phyloP scores from a whole-genome alignment of 2,888 invertebrate genomes.

The Cantharis rufa region DNA sequence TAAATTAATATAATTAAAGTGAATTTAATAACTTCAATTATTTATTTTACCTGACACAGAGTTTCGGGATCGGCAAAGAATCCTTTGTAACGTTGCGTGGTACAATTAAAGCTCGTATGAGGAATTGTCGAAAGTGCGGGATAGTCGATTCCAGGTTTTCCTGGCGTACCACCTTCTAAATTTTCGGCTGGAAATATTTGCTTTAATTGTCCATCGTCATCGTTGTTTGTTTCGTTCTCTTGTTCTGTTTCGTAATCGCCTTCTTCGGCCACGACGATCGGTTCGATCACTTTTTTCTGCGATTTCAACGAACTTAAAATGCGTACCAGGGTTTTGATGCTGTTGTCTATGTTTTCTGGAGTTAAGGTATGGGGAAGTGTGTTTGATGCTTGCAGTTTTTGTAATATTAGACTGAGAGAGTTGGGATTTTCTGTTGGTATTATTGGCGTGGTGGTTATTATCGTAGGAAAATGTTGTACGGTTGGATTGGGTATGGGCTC shows the following conservation, averaged over 20 bases:
- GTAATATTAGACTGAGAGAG: slow-evolving; percentile 64
- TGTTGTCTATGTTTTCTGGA: slow-evolving; percentile 77
- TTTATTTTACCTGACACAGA: slow-evolving; percentile 72
- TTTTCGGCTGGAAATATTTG: slow-evolving; percentile 57
- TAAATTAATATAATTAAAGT: background rate
- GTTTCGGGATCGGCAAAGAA: slow-evolving; percentile 90
- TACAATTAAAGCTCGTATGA: slow-evolving; percentile 77
- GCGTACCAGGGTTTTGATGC: slow-evolving; percentile 75
- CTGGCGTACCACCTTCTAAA: slow-evolving; percentile 65
- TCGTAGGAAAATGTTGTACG: background rate
- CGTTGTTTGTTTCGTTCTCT: slow-evolving; percentile 46
- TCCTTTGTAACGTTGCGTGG: slow-evolving; percentile 84
- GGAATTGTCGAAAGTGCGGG: slow-evolving; percentile 78
- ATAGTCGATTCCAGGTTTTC: slow-evolving; percentile 78
- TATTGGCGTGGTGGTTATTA: background rate
- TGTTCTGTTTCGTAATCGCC: slow-evolving; percentile 35
- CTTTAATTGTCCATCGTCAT: slow-evolving; percentile 41
- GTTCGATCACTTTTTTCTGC: slow-evolving; percentile 49
- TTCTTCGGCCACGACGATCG: slow-evolving; percentile 53
- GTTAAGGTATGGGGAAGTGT: slow-evolving; percentile 77
- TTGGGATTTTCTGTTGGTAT: slow-evolving; percentile 42
- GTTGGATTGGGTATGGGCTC: slow-evolving; percentile 21
- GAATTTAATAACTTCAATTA: background rate
- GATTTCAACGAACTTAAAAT: slow-evolving; percentile 72
- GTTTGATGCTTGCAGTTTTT: slow-evolving; percentile 74